Base-by-base conservation (phyloP, 2,113 vertebrate species). In the Gymnogyps californianus region DNA sequence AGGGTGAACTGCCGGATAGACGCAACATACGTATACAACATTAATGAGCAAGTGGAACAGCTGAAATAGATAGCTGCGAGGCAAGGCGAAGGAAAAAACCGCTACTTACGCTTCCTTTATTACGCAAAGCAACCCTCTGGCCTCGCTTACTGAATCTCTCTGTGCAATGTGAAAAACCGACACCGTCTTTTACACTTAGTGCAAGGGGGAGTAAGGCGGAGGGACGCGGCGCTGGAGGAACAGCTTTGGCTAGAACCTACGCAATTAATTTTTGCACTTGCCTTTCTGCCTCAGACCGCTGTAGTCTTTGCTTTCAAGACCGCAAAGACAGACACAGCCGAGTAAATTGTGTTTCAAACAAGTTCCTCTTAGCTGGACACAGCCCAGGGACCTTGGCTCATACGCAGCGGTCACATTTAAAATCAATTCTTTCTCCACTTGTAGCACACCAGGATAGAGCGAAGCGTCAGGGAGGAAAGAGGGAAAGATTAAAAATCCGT, bases 341-440 rank as follows among this genome's bases (percentile, higher is more conserved):
- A 76, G 87, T 17, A 96, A 96, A 81, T 11, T 9, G 82, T n/a
- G 70, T 76, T 93, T 85, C 49, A 32, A n/a, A 76, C 72, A 69
- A 85, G 90, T 15, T 57, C 46, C 78, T 36, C 75, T 10, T 22
- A 80, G 75, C 84, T 55, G 89, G 77, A 54, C 87, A 9, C 88
- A 92, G 95, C 88, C 83, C 66, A 44, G 83, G 95, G 92, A 88
- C 88, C 76, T 70, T 38, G 58, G 85, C 93, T 91, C 57, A 62
- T 6, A 57, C 0, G 55, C 92, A 91, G 89, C 0, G 58, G 70
- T 61, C 90, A 32, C 78, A 65, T 57, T 58, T 72, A 54, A 80
- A 83, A 94, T 83, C 80, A 88, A 88, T 92, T 93, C 90, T 52
- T 76, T 85, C 90, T 94, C 85, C 1, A 7, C 75, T 46, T 18